A percentile compares a stretch with the other conserved stretches of the same genome.
Conservation (phyloP, 2,888 invertebrate genomes). For the Dryococelus australis region DNA sequence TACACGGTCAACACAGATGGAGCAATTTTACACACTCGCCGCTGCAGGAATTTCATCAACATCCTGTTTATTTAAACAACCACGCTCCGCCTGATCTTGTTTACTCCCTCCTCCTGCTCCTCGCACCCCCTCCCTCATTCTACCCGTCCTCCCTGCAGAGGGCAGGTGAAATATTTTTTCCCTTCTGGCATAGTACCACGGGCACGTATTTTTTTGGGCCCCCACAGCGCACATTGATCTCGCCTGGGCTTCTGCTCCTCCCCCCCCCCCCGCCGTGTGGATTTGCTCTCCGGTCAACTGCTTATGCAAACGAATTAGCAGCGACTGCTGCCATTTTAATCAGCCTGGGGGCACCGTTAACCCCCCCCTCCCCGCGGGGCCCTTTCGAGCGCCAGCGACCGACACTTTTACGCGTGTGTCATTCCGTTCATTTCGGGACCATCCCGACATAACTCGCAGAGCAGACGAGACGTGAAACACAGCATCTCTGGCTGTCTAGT, state of each 20-base stretch:
- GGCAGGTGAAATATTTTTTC: not conserved
- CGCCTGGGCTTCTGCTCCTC: not conserved
- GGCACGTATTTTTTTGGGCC: not conserved
- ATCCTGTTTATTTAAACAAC: conserved; percentile 16
- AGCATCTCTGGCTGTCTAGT: too few species aligned
- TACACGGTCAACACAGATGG: conserved; percentile 16
- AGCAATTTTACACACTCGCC: conserved; percentile 16
- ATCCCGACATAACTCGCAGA: conserved; percentile 50
- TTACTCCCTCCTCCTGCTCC: not conserved
- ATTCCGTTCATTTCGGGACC: conserved; percentile 71
- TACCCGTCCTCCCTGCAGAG: not conserved
- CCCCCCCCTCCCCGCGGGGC: not conserved
- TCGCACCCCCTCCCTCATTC: not conserved
- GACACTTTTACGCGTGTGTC: conserved; percentile 67
- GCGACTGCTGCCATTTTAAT: conserved; percentile 22
- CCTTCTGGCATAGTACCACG: not conserved
- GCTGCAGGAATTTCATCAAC: conserved; percentile 16
- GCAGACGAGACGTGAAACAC: too few species aligned
- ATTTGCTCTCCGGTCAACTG: conserved; percentile 24
- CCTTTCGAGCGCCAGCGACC: conserved; percentile 35
- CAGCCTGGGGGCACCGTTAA: not conserved
- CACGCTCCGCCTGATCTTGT: not conserved
- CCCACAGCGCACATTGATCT: conserved; percentile 4
- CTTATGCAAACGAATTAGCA: conserved; percentile 38
- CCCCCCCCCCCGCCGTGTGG: not conserved